Percentiles rank a stretch among this genome's conserved stretches.
Conservation (phyloP, 2,888 invertebrate species). For the Operophtera brumata region DNA sequence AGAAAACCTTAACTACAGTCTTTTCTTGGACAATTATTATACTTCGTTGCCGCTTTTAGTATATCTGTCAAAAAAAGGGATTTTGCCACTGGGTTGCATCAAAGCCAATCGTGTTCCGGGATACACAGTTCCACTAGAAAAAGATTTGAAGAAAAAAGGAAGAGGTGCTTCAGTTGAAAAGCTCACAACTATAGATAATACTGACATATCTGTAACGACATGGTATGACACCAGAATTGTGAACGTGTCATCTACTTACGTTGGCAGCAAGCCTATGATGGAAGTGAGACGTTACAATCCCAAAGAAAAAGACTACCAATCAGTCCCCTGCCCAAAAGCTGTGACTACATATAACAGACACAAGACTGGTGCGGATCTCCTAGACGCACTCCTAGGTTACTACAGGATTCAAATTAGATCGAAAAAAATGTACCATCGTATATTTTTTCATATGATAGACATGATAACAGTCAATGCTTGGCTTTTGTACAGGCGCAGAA, state of each 20-base stretch:
- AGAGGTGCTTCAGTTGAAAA: constrained; percentile 12
- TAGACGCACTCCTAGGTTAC: constrained; percentile 4
- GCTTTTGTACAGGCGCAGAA: constrained; percentile 11
- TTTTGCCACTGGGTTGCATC: constrained; percentile 14
- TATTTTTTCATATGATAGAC: constrained; percentile 14
- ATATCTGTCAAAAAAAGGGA: constrained; percentile 5
- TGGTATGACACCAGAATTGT: constrained; percentile 22
- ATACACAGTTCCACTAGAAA: constrained; percentile 1
- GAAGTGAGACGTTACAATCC: neutral
- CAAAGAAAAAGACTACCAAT: neutral
- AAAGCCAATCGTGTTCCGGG: constrained; percentile 7
- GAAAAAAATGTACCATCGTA: constrained; percentile 8
- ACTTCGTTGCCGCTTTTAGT: constrained; percentile 2
- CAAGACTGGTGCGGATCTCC: neutral
- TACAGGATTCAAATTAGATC: constrained; percentile 14
- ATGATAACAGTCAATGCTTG: constrained; percentile 15
- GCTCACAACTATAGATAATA: constrained; percentile 2
- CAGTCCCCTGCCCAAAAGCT: constrained; percentile 4
- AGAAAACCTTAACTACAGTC: neutral
- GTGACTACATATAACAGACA: constrained; percentile 5
- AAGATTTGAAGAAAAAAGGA: constrained; percentile 9
- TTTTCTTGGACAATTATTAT: constrained; percentile 5
- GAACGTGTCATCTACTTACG: constrained; percentile 18
- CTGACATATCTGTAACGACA: constrained; percentile 7
- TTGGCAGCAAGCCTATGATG: constrained; percentile 12